Conservation (phyloP, 2,888 invertebrate genomes). For the Thecophora atra region DNA sequence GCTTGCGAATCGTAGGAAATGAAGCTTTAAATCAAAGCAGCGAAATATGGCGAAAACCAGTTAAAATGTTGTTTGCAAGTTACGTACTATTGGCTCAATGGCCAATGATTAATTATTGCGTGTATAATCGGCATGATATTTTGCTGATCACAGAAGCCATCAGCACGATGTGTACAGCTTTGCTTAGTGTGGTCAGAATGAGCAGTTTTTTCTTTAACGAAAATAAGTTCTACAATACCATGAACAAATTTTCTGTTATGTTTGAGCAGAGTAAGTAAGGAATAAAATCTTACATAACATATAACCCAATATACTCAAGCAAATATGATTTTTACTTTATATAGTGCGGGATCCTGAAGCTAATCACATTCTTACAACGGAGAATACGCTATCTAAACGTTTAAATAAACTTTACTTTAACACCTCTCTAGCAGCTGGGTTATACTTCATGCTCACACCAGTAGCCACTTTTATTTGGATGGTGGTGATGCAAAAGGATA, state of each 20-base stretch:
- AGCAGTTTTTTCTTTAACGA: too few relatives aligned
- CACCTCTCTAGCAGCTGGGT: conserved; percentile 54
- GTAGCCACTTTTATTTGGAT: conserved; percentile 52
- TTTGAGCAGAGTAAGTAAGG: conserved; percentile 51
- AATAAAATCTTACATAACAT: neutral
- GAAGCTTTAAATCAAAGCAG: neutral
- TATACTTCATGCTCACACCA: conserved; percentile 58
- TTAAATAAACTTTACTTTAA: conserved; percentile 53
- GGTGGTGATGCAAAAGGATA: conserved; percentile 42
- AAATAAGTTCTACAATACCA: conserved; percentile 48
- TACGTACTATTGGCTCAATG: neutral
- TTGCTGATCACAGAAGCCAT: too few relatives aligned
- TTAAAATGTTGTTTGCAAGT: too few relatives aligned
- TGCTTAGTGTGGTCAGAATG: too few relatives aligned
- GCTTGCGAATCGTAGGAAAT: too few relatives aligned
- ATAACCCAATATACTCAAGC: neutral
- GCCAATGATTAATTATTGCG: too few relatives aligned
- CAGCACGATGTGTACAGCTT: too few relatives aligned
- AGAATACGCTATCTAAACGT: conserved; percentile 50
- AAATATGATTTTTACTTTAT: too few relatives aligned
- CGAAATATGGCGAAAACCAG: neutral
- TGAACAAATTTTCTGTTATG: conserved; percentile 54
- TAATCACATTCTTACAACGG: conserved; percentile 45
- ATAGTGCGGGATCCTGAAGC: conserved; percentile 45
- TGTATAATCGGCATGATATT: too few relatives aligned